Evolutionary conservation across 2,888 invertebrate genomes (phyloP).

Genomic region (Smittia sp.): DNA sequence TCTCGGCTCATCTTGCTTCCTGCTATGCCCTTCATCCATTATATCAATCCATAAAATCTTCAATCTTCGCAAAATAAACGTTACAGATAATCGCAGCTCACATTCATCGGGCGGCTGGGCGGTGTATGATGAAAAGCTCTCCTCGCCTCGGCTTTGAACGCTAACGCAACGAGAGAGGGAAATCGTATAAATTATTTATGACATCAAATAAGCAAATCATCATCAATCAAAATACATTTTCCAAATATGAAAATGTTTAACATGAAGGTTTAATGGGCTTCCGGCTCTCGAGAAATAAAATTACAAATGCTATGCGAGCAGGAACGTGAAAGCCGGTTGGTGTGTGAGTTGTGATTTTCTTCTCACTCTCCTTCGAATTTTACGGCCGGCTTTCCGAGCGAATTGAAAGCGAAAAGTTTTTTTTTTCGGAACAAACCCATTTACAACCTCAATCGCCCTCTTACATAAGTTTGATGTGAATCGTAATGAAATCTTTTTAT

Average conservation of each 20-base stretch:
- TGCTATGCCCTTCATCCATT: not conserved
- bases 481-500: slow-evolving; percentile 27
- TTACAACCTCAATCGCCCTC: not conserved
- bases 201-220: slow-evolving; percentile 40
- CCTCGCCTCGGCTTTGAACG: not conserved
- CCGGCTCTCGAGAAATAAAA: slow-evolving; percentile 36
- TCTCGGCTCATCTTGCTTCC: not conserved
- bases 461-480: slow-evolving; percentile 24
- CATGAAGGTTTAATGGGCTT: slow-evolving; percentile 42
- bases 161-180: not conserved
- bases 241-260: slow-evolving; percentile 30
- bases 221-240: slow-evolving; percentile 41
- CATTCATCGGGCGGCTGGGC: not conserved
- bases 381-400: not conserved
- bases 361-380: not conserved
- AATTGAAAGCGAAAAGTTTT: not conserved
- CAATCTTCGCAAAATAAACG: slow-evolving; percentile 3
- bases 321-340: not conserved
- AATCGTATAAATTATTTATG: slow-evolving; percentile 38
- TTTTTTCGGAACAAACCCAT: slow-evolving; percentile 1
- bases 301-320: slow-evolving; percentile 22
- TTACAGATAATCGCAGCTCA: slow-evolving; percentile 2
- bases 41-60: slow-evolving; percentile 23
- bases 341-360: slow-evolving; percentile 2
- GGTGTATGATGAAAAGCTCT: not conserved